Percentiles rank a stretch among this genome's conserved stretches.
These are phyloP conservation scores for Physeter macrocephalus DNA, from an alignment of 2,113 vertebrate species.

Conservation along the genomic window DNA sequence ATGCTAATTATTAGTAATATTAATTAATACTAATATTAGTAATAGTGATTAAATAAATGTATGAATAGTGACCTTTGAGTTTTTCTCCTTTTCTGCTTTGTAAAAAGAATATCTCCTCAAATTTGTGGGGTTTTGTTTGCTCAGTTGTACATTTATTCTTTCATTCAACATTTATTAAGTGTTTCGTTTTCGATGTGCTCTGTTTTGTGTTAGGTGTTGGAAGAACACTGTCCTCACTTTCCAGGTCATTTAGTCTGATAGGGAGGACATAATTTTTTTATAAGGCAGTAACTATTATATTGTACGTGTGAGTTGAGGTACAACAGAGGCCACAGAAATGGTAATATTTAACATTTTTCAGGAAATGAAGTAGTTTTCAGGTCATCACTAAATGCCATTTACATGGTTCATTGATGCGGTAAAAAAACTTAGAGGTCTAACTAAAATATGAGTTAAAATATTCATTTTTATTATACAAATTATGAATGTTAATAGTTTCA, in stretches of 20 bases:
- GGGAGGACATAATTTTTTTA: not conserved
- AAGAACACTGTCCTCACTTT: not conserved
- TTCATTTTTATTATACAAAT: slow-evolving; percentile 74
- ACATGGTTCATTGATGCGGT: slow-evolving; percentile 5
- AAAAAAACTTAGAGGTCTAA: slow-evolving; percentile 53
- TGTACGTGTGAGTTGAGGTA: not conserved
- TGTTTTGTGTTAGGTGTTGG: not conserved
- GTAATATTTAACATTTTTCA: not conserved
- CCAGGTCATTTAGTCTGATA: not conserved
- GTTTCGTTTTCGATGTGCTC: not conserved
- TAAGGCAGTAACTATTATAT: not conserved
- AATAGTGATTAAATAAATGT: not conserved
- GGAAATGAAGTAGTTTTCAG: not conserved
- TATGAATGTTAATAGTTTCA: slow-evolving; percentile 65
- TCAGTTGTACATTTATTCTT: not conserved
- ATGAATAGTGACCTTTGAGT: not conserved
- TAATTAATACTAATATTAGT: not conserved
- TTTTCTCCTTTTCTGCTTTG: not conserved
- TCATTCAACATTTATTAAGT: not conserved
- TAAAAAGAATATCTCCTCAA: not conserved
- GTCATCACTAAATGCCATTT: not conserved
- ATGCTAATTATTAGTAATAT: not conserved
- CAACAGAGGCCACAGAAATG: not conserved
- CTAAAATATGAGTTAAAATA: slow-evolving; percentile 62
- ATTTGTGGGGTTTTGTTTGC: not conserved